A percentile compares a stretch with the other conserved stretches of the same genome.
Conservation (phyloP, 2,888 invertebrate genomes). For the Choreutis nemorana region DNA sequence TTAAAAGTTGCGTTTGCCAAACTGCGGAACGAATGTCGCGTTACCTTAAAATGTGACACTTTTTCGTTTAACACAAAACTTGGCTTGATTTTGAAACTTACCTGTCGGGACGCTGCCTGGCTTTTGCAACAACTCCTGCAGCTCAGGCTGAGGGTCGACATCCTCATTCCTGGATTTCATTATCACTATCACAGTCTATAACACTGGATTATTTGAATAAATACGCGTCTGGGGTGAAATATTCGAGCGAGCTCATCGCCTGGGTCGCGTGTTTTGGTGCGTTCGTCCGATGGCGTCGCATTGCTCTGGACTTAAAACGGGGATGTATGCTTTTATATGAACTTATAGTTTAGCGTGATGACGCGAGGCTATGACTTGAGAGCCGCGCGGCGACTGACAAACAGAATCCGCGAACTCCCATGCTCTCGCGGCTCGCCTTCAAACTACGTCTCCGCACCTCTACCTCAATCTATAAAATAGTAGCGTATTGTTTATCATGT, state of each 20-base stretch:
- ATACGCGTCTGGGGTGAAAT: conserved; percentile 6
- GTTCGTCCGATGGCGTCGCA: conserved; percentile 27
- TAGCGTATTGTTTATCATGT: too few relatives aligned
- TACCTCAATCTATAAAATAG: too few relatives aligned
- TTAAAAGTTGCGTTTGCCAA: conserved; percentile 21
- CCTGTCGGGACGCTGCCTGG: conserved; percentile 36
- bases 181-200: conserved; percentile 7
- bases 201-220: conserved; percentile 8
- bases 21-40: conserved; percentile 33
- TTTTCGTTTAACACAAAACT: conserved; percentile 12
- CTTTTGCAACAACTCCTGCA: conserved; percentile 50
- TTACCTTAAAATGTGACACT: conserved; percentile 33
- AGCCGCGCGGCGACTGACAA: conserved; percentile 50
- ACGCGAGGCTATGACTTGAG: conserved; percentile 43
- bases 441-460: too few relatives aligned
- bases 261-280: conserved; percentile 7
- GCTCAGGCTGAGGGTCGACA: conserved; percentile 33
- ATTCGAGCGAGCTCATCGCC: conserved; percentile 5
- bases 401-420: too few relatives aligned
- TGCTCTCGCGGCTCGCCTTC: background rate
- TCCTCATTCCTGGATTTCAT: conserved; percentile 39
- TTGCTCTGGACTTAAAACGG: conserved; percentile 25
- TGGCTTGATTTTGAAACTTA: conserved; percentile 31
- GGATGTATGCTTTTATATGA: conserved; percentile 24
- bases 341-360: conserved; percentile 14